Percentiles rank a stretch among this genome's conserved stretches.
These are phyloP conservation scores for Agonopterix heracliana DNA, from an alignment of 2,888 invertebrate genomes.

Conservation along the genomic window DNA sequence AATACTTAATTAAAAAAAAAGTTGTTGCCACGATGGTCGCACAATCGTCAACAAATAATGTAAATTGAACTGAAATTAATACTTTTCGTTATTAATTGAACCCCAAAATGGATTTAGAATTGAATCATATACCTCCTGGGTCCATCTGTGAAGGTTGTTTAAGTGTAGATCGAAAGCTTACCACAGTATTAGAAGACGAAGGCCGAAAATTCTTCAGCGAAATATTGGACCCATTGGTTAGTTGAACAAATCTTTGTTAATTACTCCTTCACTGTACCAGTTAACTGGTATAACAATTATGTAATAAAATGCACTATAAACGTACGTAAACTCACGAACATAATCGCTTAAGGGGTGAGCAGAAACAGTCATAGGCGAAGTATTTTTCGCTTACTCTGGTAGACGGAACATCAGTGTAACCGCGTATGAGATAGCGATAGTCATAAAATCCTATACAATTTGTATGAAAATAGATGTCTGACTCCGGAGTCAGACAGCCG, in stretches of 20 bases:
- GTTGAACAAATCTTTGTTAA: slow-evolving; percentile 12
- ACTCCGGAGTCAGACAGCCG: too few species aligned
- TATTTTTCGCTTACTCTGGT: too few species aligned
- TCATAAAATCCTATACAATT: too few species aligned
- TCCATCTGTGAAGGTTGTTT: slow-evolving; percentile 38
- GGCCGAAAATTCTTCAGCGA: slow-evolving; percentile 23
- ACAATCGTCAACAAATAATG: too few species aligned
- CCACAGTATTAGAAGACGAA: slow-evolving; percentile 21
- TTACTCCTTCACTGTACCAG: background rate
- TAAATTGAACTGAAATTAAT: too few species aligned
- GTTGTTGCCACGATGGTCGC: too few species aligned
- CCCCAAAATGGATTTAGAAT: slow-evolving; percentile 12
- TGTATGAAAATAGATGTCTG: too few species aligned
- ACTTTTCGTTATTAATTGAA: too few species aligned
- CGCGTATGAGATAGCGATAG: too few species aligned
- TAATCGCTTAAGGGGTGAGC: background rate
- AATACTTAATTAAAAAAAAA: too few species aligned
- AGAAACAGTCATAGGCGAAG: too few species aligned
- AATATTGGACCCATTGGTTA: slow-evolving; percentile 28
- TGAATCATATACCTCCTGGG: slow-evolving; percentile 9
- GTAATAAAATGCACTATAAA: background rate
- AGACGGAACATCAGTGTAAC: too few species aligned
- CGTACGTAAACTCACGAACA: background rate
- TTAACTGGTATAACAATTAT: background rate
- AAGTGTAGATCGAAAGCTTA: slow-evolving; percentile 29